Evolutionary conservation across 2,113 vertebrate species (phyloP).

Genomic region (Probosciger aterrimus): DNA sequence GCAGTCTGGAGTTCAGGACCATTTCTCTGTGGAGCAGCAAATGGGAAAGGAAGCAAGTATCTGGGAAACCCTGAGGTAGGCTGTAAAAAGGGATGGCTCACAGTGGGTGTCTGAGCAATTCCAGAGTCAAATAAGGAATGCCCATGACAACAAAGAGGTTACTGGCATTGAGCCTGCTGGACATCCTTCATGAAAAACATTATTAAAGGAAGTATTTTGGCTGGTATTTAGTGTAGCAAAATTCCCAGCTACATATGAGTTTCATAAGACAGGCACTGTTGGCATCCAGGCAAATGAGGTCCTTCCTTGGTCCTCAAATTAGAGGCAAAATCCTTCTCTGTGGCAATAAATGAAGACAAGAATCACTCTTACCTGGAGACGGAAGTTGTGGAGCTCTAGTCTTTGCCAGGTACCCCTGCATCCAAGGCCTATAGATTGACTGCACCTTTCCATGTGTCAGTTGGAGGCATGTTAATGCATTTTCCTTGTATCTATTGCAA

Average conservation of each 20-base stretch:
- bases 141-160: background rate
- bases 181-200: background rate
- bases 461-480: background rate
- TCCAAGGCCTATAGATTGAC: background rate
- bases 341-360: background rate
- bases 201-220: background rate
- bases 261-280: background rate
- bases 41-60: background rate
- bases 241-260: background rate
- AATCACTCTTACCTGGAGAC: background rate
- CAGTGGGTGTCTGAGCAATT: background rate
- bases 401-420: background rate
- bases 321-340: background rate
- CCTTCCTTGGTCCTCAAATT: background rate
- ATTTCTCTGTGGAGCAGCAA: background rate
- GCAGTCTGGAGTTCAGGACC: background rate
- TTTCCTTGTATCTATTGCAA: background rate
- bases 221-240: background rate
- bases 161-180: background rate
- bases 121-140: background rate
- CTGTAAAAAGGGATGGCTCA: background rate
- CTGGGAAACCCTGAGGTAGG: background rate
- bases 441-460: background rate
- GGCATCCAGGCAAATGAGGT: background rate
- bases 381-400: background rate